Evolutionary conservation across 2,113 vertebrate species (phyloP).

Genomic region (Fregata magnificens): DNA sequence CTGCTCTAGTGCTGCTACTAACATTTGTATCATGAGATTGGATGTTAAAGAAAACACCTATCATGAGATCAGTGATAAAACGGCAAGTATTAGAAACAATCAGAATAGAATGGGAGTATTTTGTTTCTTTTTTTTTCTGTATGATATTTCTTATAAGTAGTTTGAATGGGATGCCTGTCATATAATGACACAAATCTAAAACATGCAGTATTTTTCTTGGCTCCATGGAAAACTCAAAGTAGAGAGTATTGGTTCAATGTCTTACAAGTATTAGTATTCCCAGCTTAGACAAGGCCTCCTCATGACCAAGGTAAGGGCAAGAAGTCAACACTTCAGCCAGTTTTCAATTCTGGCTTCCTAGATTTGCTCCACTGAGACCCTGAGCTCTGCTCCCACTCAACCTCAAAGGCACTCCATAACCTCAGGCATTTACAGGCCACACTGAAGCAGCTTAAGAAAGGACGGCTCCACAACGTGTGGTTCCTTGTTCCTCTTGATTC

Average conservation of each 20-base stretch:
- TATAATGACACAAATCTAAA: background rate
- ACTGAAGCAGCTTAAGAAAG: background rate
- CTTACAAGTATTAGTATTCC: background rate
- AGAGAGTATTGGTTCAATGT: background rate
- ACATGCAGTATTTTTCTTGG: background rate
- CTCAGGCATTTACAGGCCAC: background rate
- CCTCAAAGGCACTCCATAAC: background rate
- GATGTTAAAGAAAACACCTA: background rate
- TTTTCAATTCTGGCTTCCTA: background rate
- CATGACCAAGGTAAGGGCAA: background rate
- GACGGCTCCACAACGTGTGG: fast-evolving
- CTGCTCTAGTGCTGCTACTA: background rate
- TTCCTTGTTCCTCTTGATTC: background rate
- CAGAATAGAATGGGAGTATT: background rate
- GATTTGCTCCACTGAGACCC: background rate
- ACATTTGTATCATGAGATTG: background rate
- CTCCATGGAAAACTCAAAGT: background rate
- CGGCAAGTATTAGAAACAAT: background rate
- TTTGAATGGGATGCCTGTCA: background rate
- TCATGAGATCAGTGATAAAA: background rate
- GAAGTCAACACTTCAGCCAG: background rate
- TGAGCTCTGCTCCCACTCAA: background rate
- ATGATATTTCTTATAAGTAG: background rate
- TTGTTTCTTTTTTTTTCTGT: background rate
- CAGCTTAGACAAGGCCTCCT: background rate